These are phyloP conservation scores for Microcebus tavaratra DNA, from an alignment of 2,113 vertebrate genomes.

Conservation along the genomic window DNA sequence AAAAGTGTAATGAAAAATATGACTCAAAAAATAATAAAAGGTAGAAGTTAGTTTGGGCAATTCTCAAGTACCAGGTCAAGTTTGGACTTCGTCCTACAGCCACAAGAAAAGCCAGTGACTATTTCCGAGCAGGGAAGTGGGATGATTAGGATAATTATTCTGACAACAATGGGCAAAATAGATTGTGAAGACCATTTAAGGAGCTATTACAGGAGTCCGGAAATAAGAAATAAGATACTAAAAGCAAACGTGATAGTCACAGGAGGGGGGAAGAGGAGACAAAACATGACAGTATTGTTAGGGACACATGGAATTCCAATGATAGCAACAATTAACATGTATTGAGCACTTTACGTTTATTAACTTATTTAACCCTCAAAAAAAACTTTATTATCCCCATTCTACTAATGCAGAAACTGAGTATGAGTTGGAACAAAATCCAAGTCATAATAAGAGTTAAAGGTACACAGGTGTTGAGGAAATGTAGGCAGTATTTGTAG, in stretches of 20 bases:
- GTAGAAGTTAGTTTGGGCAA: neutral
- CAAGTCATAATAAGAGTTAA: neutral
- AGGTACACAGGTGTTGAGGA: neutral
- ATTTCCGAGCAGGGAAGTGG: neutral
- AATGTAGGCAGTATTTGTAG: neutral
- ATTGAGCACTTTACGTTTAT: neutral
- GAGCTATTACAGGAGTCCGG: neutral
- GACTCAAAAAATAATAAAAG: neutral
- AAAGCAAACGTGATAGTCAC: neutral
- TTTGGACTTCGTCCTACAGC: neutral
- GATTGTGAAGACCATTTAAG: constrained; percentile 7
- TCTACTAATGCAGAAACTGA: neutral
- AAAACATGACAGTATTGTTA: neutral
- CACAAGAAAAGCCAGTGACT: neutral
- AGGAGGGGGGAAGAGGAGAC: neutral
- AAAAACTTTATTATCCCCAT: neutral
- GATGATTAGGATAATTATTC: neutral
- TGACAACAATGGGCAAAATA: neutral
- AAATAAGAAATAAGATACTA: neutral
- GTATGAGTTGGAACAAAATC: neutral
- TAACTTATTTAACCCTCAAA: neutral
- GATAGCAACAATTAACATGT: neutral
- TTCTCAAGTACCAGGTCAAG: neutral
- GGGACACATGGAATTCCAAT: neutral
- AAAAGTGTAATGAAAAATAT: constrained; percentile 27